These are phyloP conservation scores for Charaxes varanes DNA, from an alignment of 1,140 invertebrate species.

Conservation along the genomic window DNA sequence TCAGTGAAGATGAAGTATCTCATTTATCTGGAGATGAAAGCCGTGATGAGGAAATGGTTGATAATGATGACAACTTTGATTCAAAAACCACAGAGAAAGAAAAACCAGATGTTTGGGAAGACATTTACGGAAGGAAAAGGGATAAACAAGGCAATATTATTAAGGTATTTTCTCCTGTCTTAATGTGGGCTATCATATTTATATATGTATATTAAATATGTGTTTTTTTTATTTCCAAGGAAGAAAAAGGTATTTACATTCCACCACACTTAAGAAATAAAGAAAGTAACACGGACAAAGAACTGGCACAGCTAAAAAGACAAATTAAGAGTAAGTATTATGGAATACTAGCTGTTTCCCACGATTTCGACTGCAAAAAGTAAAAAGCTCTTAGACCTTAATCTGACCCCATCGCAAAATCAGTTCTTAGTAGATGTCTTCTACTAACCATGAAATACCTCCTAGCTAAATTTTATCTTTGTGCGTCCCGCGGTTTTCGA, in stretches of 20 bases:
- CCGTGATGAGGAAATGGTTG: slow-evolving; percentile 33
- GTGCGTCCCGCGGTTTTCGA: no score
- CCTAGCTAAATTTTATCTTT: no score
- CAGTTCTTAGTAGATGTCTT: no score
- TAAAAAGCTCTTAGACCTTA: no score
- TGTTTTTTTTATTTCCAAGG: slow-evolving; percentile 38
- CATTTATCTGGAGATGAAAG: slow-evolving; percentile 53
- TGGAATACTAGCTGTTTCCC: no score
- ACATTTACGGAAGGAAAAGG: slow-evolving; percentile 93
- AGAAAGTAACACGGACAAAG: slow-evolving; percentile 72
- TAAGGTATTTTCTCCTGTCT: slow-evolving; percentile 41
- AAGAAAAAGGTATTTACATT: slow-evolving; percentile 81
- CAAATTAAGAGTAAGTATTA: slow-evolving; percentile 83
- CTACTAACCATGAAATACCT: no score
- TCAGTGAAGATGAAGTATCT: slow-evolving; percentile 65
- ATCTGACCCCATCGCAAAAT: no score
- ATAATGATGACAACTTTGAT: slow-evolving; percentile 25
- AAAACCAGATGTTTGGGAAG: slow-evolving; percentile 82
- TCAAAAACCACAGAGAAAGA: slow-evolving; percentile 27
- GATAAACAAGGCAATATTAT: slow-evolving; percentile 87
- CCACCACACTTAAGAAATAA: slow-evolving; percentile 85
- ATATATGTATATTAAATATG: slow-evolving; percentile 2
- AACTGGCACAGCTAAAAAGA: slow-evolving; percentile 79
- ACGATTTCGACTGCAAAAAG: no score
- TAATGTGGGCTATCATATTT: background rate